Base-by-base conservation (phyloP, 1,140 invertebrate genomes). In the Trachymyrmex cornetzi region DNA sequence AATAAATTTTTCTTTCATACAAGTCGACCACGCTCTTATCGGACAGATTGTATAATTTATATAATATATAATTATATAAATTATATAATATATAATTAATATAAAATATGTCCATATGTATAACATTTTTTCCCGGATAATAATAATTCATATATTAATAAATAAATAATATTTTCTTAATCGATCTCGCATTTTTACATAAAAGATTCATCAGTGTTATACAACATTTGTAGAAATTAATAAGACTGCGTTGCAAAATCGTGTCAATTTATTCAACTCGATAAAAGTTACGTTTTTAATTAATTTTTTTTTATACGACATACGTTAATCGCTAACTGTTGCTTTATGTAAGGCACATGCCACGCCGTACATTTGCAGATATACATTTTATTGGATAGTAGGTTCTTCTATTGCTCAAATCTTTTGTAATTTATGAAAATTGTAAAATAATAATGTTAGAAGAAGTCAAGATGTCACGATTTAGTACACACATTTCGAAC, bases 401-500 rank as follows among this genome's bases (percentile, higher is more conserved):
- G 14, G 0, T 55, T 69, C 24, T 44, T 12, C 22, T 59, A 11
- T 27, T 61, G 22, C 3, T 24, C 14, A n/a, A 14, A 2, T 61
- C 24, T 59, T 82, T 5, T 82, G 34, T 27, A 82, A 59, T 30
- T 59, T 30, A 27, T 16, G 38, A 75, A 84, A 84, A 57, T 44
- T 22, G 3, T 12, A 38, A 3, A 50, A 19, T 48, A 74, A 50
- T 48, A 27, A 1, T 24, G 22, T 57, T 19, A 19, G 1, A 16
- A 24, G 4, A 34, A 22, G 11, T 3, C 24, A 1, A 50, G 27
- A 22, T 22, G 14, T 6, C 27, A 48, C 5, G 1, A 0, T 0
- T n/a, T 44, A 86, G 75, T 19, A 89, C 1, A 3, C 11, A 77
- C 34, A 80, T 87, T 92, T 90, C 69, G 63, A 57, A 14, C 3